Evolutionary conservation across 1,140 invertebrate genomes (phyloP).

Genomic region (Reticulitermes speratus): DNA sequence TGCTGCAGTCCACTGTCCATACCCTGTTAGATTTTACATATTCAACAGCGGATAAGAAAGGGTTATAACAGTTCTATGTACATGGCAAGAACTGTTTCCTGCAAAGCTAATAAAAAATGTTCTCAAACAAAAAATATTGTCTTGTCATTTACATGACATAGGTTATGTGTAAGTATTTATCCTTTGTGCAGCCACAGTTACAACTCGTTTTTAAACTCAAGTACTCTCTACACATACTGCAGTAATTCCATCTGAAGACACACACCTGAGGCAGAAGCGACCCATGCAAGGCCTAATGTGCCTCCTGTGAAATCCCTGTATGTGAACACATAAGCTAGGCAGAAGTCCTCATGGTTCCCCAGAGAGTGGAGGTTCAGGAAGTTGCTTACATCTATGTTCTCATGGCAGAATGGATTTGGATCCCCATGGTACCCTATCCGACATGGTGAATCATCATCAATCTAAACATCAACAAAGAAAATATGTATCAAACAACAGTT

Average conservation of each 20-base stretch:
- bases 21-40: too few relatives aligned
- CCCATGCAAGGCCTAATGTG: constrained; percentile 97
- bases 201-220: too few relatives aligned
- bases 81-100: too few relatives aligned
- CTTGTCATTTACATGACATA: too few relatives aligned
- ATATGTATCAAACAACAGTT: neutral
- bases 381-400: constrained; percentile 99
- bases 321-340: constrained; percentile 98
- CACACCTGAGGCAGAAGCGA: constrained; percentile 82
- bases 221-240: too few relatives aligned
- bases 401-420: constrained; percentile 91
- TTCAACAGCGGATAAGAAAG: too few relatives aligned
- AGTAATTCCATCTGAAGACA: neutral
- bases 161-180: too few relatives aligned
- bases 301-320: constrained; percentile 96
- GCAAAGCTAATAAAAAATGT: too few relatives aligned
- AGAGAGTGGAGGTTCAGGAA: constrained; percentile 98
- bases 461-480: constrained; percentile 53
- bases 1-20: too few relatives aligned
- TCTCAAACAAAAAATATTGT: too few relatives aligned
- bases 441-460: constrained; percentile 86
- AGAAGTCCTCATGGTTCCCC: constrained; percentile 96
- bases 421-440: constrained; percentile 63
- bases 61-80: too few relatives aligned
- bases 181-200: too few relatives aligned